Evolutionary conservation across 2,888 invertebrate genomes (phyloP), one percentile per base, ranked within the genome.

Genomic region (Scelioninae gen. 1): DNA sequence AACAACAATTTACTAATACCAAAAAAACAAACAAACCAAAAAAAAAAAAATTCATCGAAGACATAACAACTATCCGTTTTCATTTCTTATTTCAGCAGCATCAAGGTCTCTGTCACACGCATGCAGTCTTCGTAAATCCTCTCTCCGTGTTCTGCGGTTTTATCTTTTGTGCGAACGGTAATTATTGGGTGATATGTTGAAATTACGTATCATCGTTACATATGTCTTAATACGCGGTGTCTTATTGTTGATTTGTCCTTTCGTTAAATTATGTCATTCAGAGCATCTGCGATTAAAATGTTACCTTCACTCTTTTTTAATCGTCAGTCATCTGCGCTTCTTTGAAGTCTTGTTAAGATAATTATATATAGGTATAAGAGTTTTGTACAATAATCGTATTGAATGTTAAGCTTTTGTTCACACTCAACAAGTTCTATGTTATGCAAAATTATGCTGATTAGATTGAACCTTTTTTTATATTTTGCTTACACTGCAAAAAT

Each of bases 21-120:
- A n/a, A n/a, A n/a, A n/a, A n/a, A n/a, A n/a, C n/a, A n/a, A n/a
- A n/a, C n/a, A n/a, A n/a, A n/a, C n/a, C n/a, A n/a, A n/a, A n/a
- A n/a, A n/a, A n/a, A n/a, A n/a, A n/a, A n/a, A n/a, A n/a, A n/a
- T n/a, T n/a, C n/a, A n/a, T n/a, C n/a, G n/a, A 51, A 55, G 53
- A 38, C 38, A 58, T 15, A 23, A 58, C 58, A 49, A 38, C 66
- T 31, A 53, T 38, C 47, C 69, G 34, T 71, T 71, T 49, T 71
- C 49, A n/a, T n/a, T 34, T 69, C 34, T 47, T 58, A 43, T n/a
- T 51, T 38, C 31, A 13, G 49, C 10, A 45, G 16, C 32, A 29
- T 58, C 69, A 71, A 71, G 60, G 58, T 71, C 60, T 60, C 23
- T 71, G 71, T 49, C 60, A 71, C 11, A 51, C n/a, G 15, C n/a